Percentiles rank a stretch among this genome's conserved stretches.
Conservation (phyloP, 2,113 vertebrate species). For the Rhabdornis inornatus region DNA sequence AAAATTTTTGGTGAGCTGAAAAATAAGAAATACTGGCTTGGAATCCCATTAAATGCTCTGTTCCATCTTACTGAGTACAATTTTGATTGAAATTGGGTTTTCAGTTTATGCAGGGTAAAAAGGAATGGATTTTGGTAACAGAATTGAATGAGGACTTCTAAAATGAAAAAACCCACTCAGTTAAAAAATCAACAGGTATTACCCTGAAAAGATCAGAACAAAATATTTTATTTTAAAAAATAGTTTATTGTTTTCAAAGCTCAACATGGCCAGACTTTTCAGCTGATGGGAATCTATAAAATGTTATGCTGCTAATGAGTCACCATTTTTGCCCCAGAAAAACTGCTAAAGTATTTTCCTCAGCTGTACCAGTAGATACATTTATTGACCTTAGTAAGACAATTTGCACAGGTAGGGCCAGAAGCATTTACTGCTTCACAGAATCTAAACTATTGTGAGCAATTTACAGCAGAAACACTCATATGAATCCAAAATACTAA, state of each 20-base stretch:
- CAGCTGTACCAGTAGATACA: not conserved
- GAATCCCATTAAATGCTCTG: not conserved
- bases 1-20: slow-evolving; percentile 18
- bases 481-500: not conserved
- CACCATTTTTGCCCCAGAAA: not conserved
- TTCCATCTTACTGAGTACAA: not conserved
- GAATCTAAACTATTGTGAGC: not conserved
- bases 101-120: not conserved
- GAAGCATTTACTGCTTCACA: not conserved
- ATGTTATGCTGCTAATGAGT: not conserved
- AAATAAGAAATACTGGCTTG: not conserved
- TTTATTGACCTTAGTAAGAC: not conserved
- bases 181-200: not conserved
- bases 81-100: not conserved
- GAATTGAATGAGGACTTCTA: not conserved
- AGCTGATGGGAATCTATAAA: not conserved
- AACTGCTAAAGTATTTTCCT: not conserved
- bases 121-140: not conserved
- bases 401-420: not conserved
- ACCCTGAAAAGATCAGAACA: not conserved
- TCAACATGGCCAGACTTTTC: not conserved
- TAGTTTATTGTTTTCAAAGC: not conserved
- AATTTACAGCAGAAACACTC: not conserved
- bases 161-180: not conserved
- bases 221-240: not conserved